Evolutionary conservation across 2,113 vertebrate genomes (phyloP), one percentile per base, ranked within the genome.

Genomic region (Forbesichthys agassizii): DNA sequence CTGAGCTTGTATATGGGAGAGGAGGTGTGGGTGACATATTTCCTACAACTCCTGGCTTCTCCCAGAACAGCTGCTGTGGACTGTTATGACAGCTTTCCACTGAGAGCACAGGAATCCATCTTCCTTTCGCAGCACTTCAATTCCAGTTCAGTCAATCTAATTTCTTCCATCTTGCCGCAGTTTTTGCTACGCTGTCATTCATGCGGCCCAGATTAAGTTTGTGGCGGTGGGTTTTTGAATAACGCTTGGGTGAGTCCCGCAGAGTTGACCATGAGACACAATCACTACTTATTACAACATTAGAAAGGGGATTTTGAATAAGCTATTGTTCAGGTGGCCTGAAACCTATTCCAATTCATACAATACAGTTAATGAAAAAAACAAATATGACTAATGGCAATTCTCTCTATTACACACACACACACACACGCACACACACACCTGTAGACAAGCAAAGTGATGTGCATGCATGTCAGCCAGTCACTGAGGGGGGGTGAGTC

Each of bases 71-170:
- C 83, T 89, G 87, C 84, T 64, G 86, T 86, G 85, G 88, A 84
- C 86, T 86, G 85, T 86, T 84, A 79, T 90, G 88, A 90, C 88
- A 90, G 86, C 88, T 88, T 84, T 87, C 87, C 86, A 86, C 86
- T 78, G 84, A 88, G 84, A 86, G 85, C 78, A 82, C 80, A 89
- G 69, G 78, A 89, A 87, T 90, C 84, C 87, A 89, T 90, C 88
- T 85, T 87, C 81, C 61, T 82, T 74, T 84, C 71, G 74, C 66
- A 71, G 83, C 84, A 84, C 83, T 83, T 88, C 84, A 77, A 88
- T 88, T 88, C 83, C 82, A 85, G 77, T 87, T 88, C 85, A 86
- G 81, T 88, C 87, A 81, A 66, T 87, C 80, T 86, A 69, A 78
- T 86, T 88, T 48, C 20, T 48, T 47, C 53, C 36, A 14, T 54